These are phyloP conservation scores for Magallana angulata DNA, from an alignment of 1,140 invertebrate species.

Conservation along the genomic window DNA sequence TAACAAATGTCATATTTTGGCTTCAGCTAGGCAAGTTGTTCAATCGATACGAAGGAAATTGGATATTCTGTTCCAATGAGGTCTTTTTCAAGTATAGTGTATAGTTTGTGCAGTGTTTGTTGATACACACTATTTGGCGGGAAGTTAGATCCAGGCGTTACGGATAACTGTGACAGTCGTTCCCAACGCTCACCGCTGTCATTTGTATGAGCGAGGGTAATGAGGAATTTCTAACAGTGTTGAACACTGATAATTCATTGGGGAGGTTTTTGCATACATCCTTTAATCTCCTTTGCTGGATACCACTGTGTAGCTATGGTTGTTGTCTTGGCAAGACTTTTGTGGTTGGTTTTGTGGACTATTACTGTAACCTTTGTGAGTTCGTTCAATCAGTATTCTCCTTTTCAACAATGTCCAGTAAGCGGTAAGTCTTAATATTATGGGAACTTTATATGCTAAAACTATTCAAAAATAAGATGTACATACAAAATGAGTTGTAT, in stretches of 20 bases:
- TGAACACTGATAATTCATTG: neutral
- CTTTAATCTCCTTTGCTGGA: neutral
- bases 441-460: too few relatives aligned
- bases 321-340: neutral
- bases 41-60: slow-evolving; percentile 13
- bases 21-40: slow-evolving; percentile 3
- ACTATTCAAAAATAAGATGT: too few relatives aligned
- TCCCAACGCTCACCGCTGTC: neutral
- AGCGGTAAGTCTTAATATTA: neutral
- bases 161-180: neutral
- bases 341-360: neutral
- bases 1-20: slow-evolving; percentile 30
- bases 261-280: neutral
- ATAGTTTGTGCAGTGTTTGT: neutral
- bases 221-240: neutral
- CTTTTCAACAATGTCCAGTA: neutral
- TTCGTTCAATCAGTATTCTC: neutral
- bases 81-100: slow-evolving; percentile 19
- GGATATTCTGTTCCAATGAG: slow-evolving; percentile 17
- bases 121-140: neutral
- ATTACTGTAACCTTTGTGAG: neutral
- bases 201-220: neutral
- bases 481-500: too few relatives aligned
- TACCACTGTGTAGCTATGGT: neutral
- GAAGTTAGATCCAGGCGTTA: neutral